Evolutionary conservation across 2,888 invertebrate genomes (phyloP).

Genomic region (Gandaritis pyraliata): DNA sequence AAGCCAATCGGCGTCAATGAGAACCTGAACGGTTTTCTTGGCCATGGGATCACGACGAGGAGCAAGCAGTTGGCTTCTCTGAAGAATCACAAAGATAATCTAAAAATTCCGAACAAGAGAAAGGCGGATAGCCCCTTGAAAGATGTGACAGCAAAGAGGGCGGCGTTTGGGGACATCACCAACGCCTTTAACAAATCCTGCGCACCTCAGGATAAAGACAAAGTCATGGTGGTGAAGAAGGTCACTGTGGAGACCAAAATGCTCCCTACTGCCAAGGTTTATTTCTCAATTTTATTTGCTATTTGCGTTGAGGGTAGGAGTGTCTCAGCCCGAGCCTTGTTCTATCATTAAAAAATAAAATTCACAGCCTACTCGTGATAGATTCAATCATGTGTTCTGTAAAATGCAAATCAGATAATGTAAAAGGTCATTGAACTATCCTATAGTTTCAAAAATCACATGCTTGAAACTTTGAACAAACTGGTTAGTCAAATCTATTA

Average conservation of each 20-base stretch:
- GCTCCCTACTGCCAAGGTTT: slow-evolving; percentile 78
- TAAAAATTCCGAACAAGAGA: slow-evolving; percentile 87
- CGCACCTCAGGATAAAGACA: slow-evolving; percentile 69
- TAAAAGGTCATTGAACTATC: slow-evolving; percentile 65
- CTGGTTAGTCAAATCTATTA: too few relatives aligned
- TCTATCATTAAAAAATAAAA: slow-evolving; percentile 8
- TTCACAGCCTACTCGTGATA: background rate
- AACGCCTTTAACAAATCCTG: slow-evolving; percentile 85
- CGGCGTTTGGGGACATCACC: slow-evolving; percentile 94
- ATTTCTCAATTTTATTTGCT: slow-evolving; percentile 30
- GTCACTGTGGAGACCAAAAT: slow-evolving; percentile 80
- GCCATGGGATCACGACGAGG: slow-evolving; percentile 85
- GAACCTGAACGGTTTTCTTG: slow-evolving; percentile 73
- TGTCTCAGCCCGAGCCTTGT: background rate
- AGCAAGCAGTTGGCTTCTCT: slow-evolving; percentile 84
- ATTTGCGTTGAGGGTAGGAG: slow-evolving; percentile 51
- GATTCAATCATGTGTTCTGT: slow-evolving; percentile 18
- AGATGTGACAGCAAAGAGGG: slow-evolving; percentile 90
- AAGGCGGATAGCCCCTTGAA: slow-evolving; percentile 93
- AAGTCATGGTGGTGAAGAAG: slow-evolving; percentile 73
- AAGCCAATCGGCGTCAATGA: slow-evolving; percentile 78
- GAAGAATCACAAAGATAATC: slow-evolving; percentile 69
- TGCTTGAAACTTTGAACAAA: slow-evolving; percentile 7
- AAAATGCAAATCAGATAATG: slow-evolving; percentile 13
- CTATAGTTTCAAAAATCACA: slow-evolving; percentile 49